Percentiles rank a stretch among this genome's conserved stretches.
Conservation (phyloP, 2,797 vertebrate species). For the Buceros bicornis region DNA sequence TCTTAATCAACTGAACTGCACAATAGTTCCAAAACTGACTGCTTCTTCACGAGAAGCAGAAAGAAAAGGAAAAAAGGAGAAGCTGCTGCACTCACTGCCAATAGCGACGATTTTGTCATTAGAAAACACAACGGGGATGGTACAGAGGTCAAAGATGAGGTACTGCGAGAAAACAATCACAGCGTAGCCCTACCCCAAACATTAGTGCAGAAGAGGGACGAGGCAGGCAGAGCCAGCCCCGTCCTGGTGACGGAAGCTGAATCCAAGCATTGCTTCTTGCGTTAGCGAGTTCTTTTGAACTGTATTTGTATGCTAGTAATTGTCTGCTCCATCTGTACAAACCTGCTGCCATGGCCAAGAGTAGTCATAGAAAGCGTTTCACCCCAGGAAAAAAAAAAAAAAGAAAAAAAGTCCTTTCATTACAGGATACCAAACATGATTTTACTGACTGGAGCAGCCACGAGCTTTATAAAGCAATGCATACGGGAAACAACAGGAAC, state of each 20-base stretch:
- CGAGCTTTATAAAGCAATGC: background rate
- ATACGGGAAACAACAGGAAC: background rate
- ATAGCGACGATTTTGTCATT: conserved; percentile 40
- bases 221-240: background rate
- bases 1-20: conserved; percentile 6
- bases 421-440: too few relatives aligned
- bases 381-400: background rate
- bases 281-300: background rate
- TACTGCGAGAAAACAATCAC: background rate
- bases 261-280: background rate
- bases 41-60: conserved; percentile 3
- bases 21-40: background rate
- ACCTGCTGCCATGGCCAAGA: background rate
- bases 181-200: background rate
- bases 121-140: conserved; percentile 38
- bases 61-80: background rate
- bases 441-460: background rate
- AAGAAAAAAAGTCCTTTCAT: background rate
- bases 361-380: background rate
- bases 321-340: background rate
- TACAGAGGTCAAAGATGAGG: conserved; percentile 1
- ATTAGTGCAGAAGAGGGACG: background rate
- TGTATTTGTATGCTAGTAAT: background rate
- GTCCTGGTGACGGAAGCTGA: background rate
- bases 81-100: background rate